Evolutionary conservation across 2,797 vertebrate genomes (phyloP), one percentile per base, ranked within the genome.

Genomic region (Rousettus madagascariensis): DNA sequence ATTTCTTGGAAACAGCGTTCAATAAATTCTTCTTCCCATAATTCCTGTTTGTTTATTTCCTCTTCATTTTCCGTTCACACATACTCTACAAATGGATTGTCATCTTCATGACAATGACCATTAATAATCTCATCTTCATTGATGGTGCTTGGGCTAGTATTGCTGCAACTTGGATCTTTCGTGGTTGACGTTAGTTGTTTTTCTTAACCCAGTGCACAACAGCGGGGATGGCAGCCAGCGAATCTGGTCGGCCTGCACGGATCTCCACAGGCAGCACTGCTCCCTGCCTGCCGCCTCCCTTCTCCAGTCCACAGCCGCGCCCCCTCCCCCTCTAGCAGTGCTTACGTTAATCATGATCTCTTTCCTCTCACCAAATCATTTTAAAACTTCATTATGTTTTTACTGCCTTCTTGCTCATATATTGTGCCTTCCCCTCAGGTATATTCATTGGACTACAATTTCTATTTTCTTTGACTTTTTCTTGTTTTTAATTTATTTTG

Each of bases 21-120:
- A 10, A 99, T 99, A 95, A 99, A 99, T 97, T 99, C 99, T 98
- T 99, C 99, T 98, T 99, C 99, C 99, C 99, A 99, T 97, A 99
- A 98, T 97, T 99, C 99, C 98, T 99, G 99, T 95, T 99, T 98
- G 98, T 99, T 99, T 86, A 99, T 99, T 96, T 99, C 99, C 97
- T 99, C 99, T 93, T 99, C 99, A 2, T 99, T 99, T 98, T 99
- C 99, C 99, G 99, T 99, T 99, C 99, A 99, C 99, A 99, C 99
- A 97, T 99, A 99, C 95, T 99, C 99, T 0, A 99, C 99, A 97
- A 99, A 99, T 72, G 99, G 99, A 96, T 99, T 98, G 79, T 99
- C 99, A 30, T 99, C 99, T 89, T 98, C 98, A 43, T 98, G 98
- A 94, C 99, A 98, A 97, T 99, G 99, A 86, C 98, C 98, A 30